A percentile compares a stretch with the other conserved stretches of the same genome.
These are phyloP conservation scores for Craterocephalus amniculus DNA, from an alignment of 2,797 vertebrate species.

Conservation along the genomic window DNA sequence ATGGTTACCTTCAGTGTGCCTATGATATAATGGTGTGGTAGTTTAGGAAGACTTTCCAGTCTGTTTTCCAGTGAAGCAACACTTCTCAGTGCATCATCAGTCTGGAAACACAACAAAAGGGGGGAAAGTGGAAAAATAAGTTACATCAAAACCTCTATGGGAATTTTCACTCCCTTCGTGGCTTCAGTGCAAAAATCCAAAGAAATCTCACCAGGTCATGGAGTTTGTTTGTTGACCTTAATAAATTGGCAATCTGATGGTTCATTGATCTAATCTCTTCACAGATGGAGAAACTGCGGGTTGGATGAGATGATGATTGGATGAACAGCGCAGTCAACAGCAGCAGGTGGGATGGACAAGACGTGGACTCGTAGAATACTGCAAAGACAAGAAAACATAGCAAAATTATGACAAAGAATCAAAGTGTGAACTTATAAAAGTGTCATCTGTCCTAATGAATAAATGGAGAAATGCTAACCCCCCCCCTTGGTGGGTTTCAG, in stretches of 20 bases:
- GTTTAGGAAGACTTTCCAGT: slow-evolving; percentile 51
- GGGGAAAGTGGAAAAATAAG: not conserved
- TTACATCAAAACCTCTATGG: not conserved
- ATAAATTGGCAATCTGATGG: slow-evolving; percentile 38
- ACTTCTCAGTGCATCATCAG: not conserved
- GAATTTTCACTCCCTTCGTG: not conserved
- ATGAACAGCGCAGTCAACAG: slow-evolving; percentile 66
- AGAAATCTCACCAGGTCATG: slow-evolving; percentile 48
- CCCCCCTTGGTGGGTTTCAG: not conserved
- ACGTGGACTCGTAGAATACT: slow-evolving; percentile 54
- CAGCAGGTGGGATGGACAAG: slow-evolving; percentile 65
- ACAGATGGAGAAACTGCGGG: slow-evolving; percentile 16
- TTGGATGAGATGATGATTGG: slow-evolving; percentile 35
- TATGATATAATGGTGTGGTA: slow-evolving; percentile 2
- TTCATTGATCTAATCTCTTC: slow-evolving; percentile 29
- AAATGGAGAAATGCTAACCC: not conserved
- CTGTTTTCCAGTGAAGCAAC: not conserved
- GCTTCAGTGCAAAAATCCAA: not conserved
- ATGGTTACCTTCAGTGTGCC: slow-evolving; percentile 32
- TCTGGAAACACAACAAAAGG: slow-evolving; percentile 21
- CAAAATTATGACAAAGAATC: not conserved
- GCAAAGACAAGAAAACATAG: slow-evolving; percentile 31
- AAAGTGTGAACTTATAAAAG: not conserved
- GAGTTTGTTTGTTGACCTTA: slow-evolving; percentile 18
- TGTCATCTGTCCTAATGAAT: not conserved